Percentiles rank a stretch among this genome's conserved stretches.
Evolutionary conservation across 64 coral and sea anemone genomes (phyloP).

Genomic region (Dendrophyllia cribrosa): DNA sequence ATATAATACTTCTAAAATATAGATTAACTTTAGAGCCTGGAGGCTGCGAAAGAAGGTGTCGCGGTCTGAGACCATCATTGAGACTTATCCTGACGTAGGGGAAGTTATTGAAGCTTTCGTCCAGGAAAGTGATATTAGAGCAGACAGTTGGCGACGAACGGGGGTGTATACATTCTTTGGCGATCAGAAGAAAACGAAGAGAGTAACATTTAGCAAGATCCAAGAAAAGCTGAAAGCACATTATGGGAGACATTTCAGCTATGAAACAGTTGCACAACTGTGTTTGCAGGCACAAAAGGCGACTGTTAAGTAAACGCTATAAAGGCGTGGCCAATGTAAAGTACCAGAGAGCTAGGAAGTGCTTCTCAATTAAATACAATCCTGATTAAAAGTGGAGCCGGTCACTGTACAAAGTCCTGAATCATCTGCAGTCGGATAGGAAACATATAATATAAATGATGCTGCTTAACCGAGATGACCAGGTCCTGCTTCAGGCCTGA

Average conservation of each 20-base stretch:
- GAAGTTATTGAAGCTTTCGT: slow-evolving; percentile 64
- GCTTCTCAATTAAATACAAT: slow-evolving; percentile 61
- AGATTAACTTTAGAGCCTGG: no score
- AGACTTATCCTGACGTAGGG: slow-evolving; percentile 61
- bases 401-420: slow-evolving; percentile 50
- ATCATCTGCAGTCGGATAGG: slow-evolving; percentile 62
- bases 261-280: slow-evolving; percentile 70
- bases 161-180: slow-evolving; percentile 75
- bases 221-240: slow-evolving; percentile 28
- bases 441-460: slow-evolving; percentile 70
- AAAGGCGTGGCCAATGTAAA: slow-evolving; percentile 67
- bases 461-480: slow-evolving; percentile 58
- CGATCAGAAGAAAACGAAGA: slow-evolving; percentile 56
- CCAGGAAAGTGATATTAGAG: slow-evolving; percentile 44
- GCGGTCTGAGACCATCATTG: slow-evolving; percentile 1
- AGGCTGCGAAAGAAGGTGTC: slow-evolving; percentile 36
- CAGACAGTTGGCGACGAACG: slow-evolving; percentile 69
- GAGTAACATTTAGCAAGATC: slow-evolving; percentile 60
- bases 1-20: no score
- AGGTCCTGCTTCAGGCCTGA: slow-evolving; percentile 65
- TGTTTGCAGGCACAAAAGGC: slow-evolving; percentile 47
- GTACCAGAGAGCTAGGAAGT: slow-evolving; percentile 49
- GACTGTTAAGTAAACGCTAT: slow-evolving; percentile 61
- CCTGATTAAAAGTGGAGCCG: slow-evolving; percentile 71
- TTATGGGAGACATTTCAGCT: slow-evolving; percentile 50